Conservation (phyloP, 2,113 vertebrate genomes). For the Rattus rattus region DNA sequence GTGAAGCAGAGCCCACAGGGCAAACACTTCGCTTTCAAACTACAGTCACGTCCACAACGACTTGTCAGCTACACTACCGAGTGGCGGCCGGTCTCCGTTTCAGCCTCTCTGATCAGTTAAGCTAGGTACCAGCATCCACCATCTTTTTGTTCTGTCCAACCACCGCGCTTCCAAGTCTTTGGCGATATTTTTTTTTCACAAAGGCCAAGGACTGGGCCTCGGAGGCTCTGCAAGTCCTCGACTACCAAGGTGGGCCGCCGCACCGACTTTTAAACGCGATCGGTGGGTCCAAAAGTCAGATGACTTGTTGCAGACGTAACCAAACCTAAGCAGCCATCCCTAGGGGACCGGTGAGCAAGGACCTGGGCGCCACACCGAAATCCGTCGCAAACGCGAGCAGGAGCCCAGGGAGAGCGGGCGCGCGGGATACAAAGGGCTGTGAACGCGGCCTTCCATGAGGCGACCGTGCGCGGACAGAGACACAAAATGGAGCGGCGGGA, state of each 20-base stretch:
- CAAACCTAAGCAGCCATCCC: not conserved
- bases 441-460: constrained; percentile 78
- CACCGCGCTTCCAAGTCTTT: not conserved
- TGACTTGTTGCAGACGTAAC: constrained; percentile 75
- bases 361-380: constrained; percentile 1
- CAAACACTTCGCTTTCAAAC: not conserved
- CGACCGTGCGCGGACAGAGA: constrained; percentile 55
- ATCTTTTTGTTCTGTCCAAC: constrained; percentile 45
- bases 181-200: constrained; percentile 1
- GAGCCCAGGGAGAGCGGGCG: constrained; percentile 57
- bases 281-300: not conserved
- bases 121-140: not conserved
- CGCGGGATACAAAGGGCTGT: constrained; percentile 81
- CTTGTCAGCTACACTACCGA: not conserved
- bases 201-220: constrained; percentile 40
- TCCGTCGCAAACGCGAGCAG: constrained; percentile 16
- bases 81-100: not conserved
- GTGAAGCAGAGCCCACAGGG: not conserved
- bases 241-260: not conserved
- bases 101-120: not conserved
- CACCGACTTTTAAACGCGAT: not conserved
- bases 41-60: not conserved
- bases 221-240: not conserved
- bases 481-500: constrained; percentile 77
- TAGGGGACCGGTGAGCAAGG: not conserved